Evolutionary conservation across 2,797 vertebrate genomes (phyloP).

Genomic region (Dicrostonyx torquatus): DNA sequence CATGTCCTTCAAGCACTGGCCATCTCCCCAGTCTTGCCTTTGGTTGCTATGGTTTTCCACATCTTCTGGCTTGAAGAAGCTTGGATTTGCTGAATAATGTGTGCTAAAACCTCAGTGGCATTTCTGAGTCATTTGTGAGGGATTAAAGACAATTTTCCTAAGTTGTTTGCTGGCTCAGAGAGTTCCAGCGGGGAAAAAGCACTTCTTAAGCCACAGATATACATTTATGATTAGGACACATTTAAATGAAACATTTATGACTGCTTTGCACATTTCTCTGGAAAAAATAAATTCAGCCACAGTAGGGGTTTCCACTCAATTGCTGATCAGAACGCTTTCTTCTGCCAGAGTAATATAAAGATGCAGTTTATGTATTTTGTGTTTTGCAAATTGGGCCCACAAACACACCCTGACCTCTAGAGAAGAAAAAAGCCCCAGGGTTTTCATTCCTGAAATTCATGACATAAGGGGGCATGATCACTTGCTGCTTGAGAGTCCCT

Average conservation of each 20-base stretch:
- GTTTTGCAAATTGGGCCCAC: conserved; percentile 79
- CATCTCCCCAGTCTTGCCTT: not conserved
- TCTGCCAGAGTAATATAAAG: conserved; percentile 71
- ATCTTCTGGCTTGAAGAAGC: conserved; percentile 29
- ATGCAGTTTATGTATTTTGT: conserved; percentile 80
- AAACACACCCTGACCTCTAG: conserved; percentile 72
- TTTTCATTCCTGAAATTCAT: conserved; percentile 69
- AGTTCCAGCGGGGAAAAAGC: not conserved
- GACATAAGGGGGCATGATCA: conserved; percentile 66
- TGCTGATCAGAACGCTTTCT: conserved; percentile 74
- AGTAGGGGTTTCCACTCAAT: conserved; percentile 71
- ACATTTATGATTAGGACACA: conserved; percentile 69
- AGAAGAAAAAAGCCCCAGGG: conserved; percentile 60
- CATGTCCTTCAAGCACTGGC: not conserved
- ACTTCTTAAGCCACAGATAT: conserved; percentile 52
- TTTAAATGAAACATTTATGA: conserved; percentile 86
- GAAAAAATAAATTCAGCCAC: conserved; percentile 83
- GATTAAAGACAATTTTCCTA: conserved; percentile 67
- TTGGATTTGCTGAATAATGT: conserved; percentile 51
- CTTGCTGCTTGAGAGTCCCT: conserved; percentile 35
- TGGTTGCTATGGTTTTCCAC: conserved; percentile 66
- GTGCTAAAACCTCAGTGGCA: conserved; percentile 53
- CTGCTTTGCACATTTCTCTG: conserved; percentile 81
- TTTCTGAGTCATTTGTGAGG: conserved; percentile 55
- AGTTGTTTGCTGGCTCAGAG: conserved; percentile 59